A percentile compares a stretch with the other conserved stretches of the same genome.
phyloP scores from a whole-genome alignment of 2,888 invertebrate genomes.

The Labia minor region DNA sequence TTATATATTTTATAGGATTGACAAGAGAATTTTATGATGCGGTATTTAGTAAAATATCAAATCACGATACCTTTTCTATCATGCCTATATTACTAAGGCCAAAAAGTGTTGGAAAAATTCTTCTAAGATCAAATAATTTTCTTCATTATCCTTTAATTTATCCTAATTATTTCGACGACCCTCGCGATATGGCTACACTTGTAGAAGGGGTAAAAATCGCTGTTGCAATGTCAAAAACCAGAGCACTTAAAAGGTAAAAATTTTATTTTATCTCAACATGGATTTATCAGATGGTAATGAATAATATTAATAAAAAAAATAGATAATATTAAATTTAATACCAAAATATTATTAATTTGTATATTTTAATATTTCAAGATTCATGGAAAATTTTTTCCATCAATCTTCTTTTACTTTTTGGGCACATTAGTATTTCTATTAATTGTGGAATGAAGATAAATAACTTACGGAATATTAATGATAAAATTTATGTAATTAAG shows the following conservation, averaged over 20 bases:
- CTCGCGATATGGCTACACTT: slow-evolving; percentile 65
- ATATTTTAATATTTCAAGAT: too few relatives aligned
- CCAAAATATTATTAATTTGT: too few relatives aligned
- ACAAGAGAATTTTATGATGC: slow-evolving; percentile 60
- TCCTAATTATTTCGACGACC: slow-evolving; percentile 79
- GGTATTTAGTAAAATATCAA: slow-evolving; percentile 63
- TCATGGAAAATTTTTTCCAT: too few relatives aligned
- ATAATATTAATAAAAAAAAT: not conserved
- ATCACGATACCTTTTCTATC: slow-evolving; percentile 71
- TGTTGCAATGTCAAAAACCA: slow-evolving; percentile 66
- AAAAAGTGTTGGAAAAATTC: slow-evolving; percentile 69
- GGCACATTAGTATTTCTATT: too few relatives aligned
- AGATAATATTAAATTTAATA: not conserved
- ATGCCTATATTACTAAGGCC: slow-evolving; percentile 78
- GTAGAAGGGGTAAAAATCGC: slow-evolving; percentile 79
- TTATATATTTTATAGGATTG: slow-evolving; percentile 31
- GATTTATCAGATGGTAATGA: slow-evolving; percentile 30
- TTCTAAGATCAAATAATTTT: slow-evolving; percentile 70
- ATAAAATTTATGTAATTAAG: too few relatives aligned
- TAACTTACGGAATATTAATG: too few relatives aligned
- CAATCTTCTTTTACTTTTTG: too few relatives aligned
- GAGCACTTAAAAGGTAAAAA: slow-evolving; percentile 37
- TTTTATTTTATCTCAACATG: too few relatives aligned
- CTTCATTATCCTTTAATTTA: slow-evolving; percentile 80
- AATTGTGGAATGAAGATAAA: too few relatives aligned